These are phyloP conservation scores for Scaptodrosophila latifasciaeformis DNA, from an alignment of 2,888 invertebrate genomes.

Conservation along the genomic window DNA sequence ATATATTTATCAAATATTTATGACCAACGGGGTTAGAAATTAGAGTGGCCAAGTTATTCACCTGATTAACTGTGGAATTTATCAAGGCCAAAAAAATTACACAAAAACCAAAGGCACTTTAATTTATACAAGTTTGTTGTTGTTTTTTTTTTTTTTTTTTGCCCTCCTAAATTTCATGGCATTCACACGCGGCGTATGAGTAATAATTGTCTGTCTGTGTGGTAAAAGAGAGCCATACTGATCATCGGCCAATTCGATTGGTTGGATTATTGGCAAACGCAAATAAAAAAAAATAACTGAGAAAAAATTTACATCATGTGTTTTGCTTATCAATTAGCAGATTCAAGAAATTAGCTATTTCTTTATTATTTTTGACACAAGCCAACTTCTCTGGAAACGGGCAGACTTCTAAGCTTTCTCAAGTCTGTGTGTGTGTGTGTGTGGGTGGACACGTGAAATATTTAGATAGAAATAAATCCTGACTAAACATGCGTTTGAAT, in stretches of 20 bases:
- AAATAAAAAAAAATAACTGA: conserved; percentile 44
- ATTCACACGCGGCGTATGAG: background rate
- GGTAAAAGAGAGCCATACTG: too few species aligned
- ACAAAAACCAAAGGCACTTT: background rate
- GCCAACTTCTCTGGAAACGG: background rate
- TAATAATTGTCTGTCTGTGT: conserved; percentile 9
- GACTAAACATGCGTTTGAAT: conserved; percentile 40
- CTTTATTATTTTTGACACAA: background rate
- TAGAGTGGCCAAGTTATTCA: too few species aligned
- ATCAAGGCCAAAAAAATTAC: background rate
- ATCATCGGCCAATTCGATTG: too few species aligned
- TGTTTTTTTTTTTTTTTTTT: conserved; percentile 3
- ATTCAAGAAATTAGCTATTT: conserved; percentile 6
- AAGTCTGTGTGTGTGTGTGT: too few species aligned
- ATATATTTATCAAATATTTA: background rate
- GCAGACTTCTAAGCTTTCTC: too few species aligned
- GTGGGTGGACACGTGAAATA: too few species aligned
- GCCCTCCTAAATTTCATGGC: background rate
- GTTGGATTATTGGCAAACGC: too few species aligned
- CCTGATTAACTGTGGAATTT: background rate
- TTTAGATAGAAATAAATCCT: too few species aligned
- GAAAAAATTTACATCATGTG: too few species aligned
- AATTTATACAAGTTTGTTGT: background rate
- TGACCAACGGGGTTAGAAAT: too few species aligned
- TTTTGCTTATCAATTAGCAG: conserved; percentile 58